Percentiles rank a stretch among this genome's conserved stretches.
Conservation (phyloP, 1,140 invertebrate species). For the Musca vetustissima region DNA sequence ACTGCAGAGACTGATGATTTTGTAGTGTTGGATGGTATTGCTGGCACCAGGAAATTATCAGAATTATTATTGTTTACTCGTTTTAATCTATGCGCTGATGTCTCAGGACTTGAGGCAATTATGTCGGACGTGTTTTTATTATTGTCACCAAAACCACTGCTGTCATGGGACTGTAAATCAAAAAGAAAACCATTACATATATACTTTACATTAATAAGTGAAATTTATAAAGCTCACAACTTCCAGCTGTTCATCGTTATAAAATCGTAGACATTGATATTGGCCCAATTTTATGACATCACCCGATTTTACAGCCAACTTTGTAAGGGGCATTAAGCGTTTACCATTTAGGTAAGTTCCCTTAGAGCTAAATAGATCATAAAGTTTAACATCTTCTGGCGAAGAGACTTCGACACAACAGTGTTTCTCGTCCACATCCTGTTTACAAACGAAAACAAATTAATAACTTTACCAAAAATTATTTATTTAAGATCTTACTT, state of each 20-base stretch:
- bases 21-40: neutral
- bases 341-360: constrained; percentile 25
- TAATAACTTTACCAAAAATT: neutral
- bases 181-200: neutral
- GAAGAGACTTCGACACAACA: neutral
- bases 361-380: constrained; percentile 21
- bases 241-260: neutral
- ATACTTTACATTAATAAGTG: neutral
- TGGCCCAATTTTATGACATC: constrained; percentile 8
- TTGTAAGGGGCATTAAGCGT: neutral
- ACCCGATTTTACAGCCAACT: neutral
- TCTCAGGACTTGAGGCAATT: constrained; percentile 14
- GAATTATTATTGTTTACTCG: neutral
- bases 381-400: neutral
- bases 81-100: neutral
- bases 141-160: constrained; percentile 16
- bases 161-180: constrained; percentile 7
- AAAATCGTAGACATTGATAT: neutral
- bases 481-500: neutral
- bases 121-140: constrained; percentile 13
- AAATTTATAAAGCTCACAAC: neutral
- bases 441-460: neutral
- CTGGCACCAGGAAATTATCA: constrained; percentile 10
- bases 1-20: neutral
- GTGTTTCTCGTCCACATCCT: constrained; percentile 22